Evolutionary conservation across 2,888 invertebrate species (phyloP).

Genomic region (Caenorhabditis macrosperma): DNA sequence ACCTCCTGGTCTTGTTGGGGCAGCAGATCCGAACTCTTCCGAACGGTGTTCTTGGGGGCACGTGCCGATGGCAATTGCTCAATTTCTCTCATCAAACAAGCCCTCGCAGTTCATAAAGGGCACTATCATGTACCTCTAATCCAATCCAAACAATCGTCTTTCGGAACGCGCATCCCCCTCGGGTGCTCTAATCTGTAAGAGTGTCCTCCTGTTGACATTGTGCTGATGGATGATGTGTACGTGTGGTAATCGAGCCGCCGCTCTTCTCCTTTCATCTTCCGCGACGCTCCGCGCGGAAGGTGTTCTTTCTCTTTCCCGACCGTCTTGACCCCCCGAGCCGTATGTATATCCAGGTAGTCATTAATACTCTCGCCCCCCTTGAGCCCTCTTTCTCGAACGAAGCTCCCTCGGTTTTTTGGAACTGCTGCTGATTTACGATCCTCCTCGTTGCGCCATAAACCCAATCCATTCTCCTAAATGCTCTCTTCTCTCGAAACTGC

Average conservation of each 20-base stretch:
- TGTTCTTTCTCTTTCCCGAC: constrained; percentile 35
- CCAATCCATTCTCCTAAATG: constrained; percentile 13
- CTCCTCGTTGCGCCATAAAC: constrained; percentile 20
- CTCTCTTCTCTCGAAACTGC: constrained; percentile 12
- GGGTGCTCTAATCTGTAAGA: constrained; percentile 57
- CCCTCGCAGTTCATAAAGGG: no score
- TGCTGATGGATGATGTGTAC: constrained; percentile 52
- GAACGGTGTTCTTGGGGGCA: no score
- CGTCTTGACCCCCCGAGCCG: constrained; percentile 33
- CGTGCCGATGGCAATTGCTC: no score
- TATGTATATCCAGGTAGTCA: constrained; percentile 29
- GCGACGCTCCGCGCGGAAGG: constrained; percentile 26
- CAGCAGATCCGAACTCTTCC: no score
- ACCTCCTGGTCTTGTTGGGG: no score
- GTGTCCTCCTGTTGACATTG: constrained; percentile 60
- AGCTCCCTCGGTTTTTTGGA: background rate
- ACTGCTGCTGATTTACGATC: constrained; percentile 31
- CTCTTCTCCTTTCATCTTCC: constrained; percentile 20
- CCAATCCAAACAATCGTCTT: constrained; percentile 35
- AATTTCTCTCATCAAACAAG: no score
- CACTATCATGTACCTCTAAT: constrained; percentile 19
- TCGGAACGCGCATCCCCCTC: constrained; percentile 12
- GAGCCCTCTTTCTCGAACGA: background rate
- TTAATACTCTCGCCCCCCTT: constrained; percentile 12
- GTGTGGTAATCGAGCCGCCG: constrained; percentile 52